Conservation (phyloP, 2,888 invertebrate species). For the Heliconius ismenius region DNA sequence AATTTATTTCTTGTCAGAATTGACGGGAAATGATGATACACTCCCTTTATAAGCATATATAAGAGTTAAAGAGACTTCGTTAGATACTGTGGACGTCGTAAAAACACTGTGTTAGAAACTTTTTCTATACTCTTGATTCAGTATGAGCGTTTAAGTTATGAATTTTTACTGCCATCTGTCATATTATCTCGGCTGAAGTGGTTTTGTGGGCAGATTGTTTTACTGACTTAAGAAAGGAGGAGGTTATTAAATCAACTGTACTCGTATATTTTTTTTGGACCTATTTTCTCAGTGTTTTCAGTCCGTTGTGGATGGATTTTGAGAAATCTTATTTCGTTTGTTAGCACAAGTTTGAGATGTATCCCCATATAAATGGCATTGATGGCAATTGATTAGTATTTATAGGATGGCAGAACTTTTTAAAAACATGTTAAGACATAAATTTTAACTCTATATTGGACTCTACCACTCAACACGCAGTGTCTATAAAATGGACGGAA, state of each 20-base stretch:
- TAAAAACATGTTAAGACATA: no score
- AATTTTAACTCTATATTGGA: background rate
- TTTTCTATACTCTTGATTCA: slow-evolving; percentile 10
- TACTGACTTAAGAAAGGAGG: background rate
- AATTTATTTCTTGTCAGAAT: slow-evolving; percentile 41
- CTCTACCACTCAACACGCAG: background rate
- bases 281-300: no score
- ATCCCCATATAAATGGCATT: no score
- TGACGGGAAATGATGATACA: slow-evolving; percentile 40
- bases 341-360: no score
- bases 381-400: no score
- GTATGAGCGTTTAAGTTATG: slow-evolving; percentile 1
- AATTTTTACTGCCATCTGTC: slow-evolving; percentile 6
- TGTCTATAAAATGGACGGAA: background rate
- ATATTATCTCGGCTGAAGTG: background rate
- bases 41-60: slow-evolving; percentile 18
- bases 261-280: no score
- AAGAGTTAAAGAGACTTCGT: slow-evolving; percentile 28
- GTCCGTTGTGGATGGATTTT: no score
- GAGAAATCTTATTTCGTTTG: no score
- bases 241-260: no score
- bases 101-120: background rate
- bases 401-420: no score
- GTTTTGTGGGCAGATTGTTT: background rate
- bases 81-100: slow-evolving; percentile 19